These are phyloP conservation scores for Solen grandis DNA, from an alignment of 1,140 invertebrate species.

Conservation along the genomic window DNA sequence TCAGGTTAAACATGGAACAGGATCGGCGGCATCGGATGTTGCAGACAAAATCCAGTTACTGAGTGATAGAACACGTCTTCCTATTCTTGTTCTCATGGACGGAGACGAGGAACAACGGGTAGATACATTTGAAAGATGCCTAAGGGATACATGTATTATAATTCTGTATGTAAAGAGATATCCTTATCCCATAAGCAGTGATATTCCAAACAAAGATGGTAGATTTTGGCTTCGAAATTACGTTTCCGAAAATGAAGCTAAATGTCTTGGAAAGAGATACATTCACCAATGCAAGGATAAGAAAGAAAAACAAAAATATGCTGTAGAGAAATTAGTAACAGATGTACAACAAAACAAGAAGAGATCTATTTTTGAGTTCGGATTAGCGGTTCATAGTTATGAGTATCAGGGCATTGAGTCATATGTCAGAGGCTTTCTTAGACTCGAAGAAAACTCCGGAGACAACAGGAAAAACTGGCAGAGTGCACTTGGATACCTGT, in stretches of 20 bases:
- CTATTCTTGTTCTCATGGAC: slow-evolving; percentile 59
- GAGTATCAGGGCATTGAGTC: slow-evolving; percentile 56
- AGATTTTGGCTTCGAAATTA: not conserved
- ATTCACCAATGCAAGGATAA: not conserved
- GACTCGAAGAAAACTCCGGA: not conserved
- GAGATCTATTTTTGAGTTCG: slow-evolving; percentile 58
- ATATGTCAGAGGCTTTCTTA: slow-evolving; percentile 43
- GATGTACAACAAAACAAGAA: slow-evolving; percentile 52
- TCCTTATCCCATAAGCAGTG: slow-evolving; percentile 7
- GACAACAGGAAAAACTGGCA: slow-evolving; percentile 44
- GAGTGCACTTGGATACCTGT: slow-evolving; percentile 54
- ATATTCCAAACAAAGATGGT: not conserved
- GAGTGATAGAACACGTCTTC: slow-evolving; percentile 45
- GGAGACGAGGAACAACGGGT: slow-evolving; percentile 65
- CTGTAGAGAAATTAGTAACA: slow-evolving; percentile 1
- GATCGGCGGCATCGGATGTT: slow-evolving; percentile 3
- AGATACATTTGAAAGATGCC: slow-evolving; percentile 18
- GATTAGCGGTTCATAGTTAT: slow-evolving; percentile 56
- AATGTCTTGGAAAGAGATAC: not conserved
- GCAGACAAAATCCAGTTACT: slow-evolving; percentile 39
- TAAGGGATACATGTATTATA: slow-evolving; percentile 6
- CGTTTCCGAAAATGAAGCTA: not conserved
- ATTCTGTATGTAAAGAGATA: slow-evolving; percentile 54
- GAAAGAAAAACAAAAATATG: not conserved
- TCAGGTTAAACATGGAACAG: slow-evolving; percentile 39